Base-by-base conservation (phyloP, 2,797 vertebrate genomes). In the Hydrocynus forskahlii region DNA sequence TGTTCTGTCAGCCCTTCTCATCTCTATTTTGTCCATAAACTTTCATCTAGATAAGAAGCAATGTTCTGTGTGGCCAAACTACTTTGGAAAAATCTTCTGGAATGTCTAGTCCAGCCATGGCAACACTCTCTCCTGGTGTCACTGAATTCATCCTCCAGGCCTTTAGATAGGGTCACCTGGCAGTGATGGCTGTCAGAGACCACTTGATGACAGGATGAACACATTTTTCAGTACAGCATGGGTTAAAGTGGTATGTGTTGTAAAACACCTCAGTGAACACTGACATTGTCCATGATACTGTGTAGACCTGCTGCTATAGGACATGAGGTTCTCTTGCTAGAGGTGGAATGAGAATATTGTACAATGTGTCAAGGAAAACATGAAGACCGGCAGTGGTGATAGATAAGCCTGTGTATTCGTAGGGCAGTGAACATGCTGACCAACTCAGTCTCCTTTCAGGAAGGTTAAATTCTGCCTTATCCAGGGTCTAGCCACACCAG, bases 41-140 rank as follows among this genome's bases (percentile, higher is more conserved):
- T 0, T 29, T 63, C 23, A 63, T 63, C 23, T 16, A 63, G 29
- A 63, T 63, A 63, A 35, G 29, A 64, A 17, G 62, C 25, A 35
- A 64, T 64, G 62, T 64, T 64, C 29, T 64, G 14, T 17, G 13
- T 64, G 62, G 25, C 62, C 62, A 35, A 64, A 64, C 4, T 64
- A 35, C 62, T 5, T 35, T 64, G 62, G 62, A 40, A 66, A 43
- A 80, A 73, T 52, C 57, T 71, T 72, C 54, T 70, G 68, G 68
- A 63, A 72, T 59, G 68, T 16, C 57, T 63, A 17, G 38, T 79
- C 12, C 35, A 23, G 55, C 13, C 57, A 9, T 71, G 68, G 45
- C 35, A 72, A 63, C 70, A 38, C 35, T 23, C n/a, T 35, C 57
- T 12, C 69, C 21, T 54, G 50, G 38, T 5, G 5, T 45, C 40